Evolutionary conservation across 2,797 vertebrate species (phyloP).

Genomic region (Okamejei kenojei): DNA sequence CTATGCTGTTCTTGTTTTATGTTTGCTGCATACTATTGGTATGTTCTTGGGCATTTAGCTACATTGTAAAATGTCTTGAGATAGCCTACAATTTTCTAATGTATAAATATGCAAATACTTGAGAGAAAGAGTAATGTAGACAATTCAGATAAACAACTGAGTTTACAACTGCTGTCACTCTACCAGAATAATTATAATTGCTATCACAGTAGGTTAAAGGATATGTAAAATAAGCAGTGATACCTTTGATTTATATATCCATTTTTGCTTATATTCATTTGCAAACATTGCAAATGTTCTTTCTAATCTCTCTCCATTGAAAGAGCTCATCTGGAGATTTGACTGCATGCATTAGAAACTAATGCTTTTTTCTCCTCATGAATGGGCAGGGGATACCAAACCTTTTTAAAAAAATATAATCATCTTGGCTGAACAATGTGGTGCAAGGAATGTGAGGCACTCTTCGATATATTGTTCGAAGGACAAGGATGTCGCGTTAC

Average conservation of each 20-base stretch:
- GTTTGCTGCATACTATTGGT: not conserved
- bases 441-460: not conserved
- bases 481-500: not conserved
- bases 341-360: no score
- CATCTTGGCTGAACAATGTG: not conserved
- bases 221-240: not conserved
- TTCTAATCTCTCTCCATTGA: not conserved
- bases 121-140: not conserved
- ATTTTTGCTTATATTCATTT: not conserved
- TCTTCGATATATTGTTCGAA: not conserved
- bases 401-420: not conserved
- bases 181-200: conserved; percentile 23
- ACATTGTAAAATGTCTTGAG: not conserved
- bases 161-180: not conserved
- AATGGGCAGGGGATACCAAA: not conserved
- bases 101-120: not conserved
- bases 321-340: not conserved
- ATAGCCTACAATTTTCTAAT: not conserved
- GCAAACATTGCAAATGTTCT: not conserved
- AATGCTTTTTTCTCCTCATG: no score
- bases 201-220: not conserved
- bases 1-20: no score
- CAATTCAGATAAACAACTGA: not conserved
- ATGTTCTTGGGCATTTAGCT: not conserved
- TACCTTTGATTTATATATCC: not conserved